Percentiles rank a stretch among this genome's conserved stretches.
Evolutionary conservation across 2,113 vertebrate species (phyloP).

Genomic region (Dicerorhinus sumatrensis): DNA sequence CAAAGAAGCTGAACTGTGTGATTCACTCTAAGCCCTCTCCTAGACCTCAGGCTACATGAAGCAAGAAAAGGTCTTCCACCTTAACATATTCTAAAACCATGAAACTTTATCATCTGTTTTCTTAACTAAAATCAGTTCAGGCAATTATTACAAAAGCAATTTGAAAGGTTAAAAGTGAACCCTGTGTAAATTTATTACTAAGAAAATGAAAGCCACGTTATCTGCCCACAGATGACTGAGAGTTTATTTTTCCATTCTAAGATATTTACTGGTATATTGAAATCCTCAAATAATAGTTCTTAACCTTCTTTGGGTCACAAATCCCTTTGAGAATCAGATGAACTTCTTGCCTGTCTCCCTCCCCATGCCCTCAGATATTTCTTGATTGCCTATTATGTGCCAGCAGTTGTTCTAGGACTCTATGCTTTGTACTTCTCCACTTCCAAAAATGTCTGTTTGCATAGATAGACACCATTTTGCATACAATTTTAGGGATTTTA

Average conservation of each 20-base stretch:
- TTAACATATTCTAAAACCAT: neutral
- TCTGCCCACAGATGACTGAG: slow-evolving; percentile 14
- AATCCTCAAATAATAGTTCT: neutral
- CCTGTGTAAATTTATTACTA: neutral
- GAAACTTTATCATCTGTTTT: neutral
- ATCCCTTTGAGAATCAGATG: neutral
- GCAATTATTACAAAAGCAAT: slow-evolving; percentile 29
- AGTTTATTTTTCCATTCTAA: slow-evolving; percentile 30
- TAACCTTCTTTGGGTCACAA: slow-evolving; percentile 4
- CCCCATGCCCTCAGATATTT: neutral
- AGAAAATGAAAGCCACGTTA: neutral
- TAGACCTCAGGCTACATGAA: neutral
- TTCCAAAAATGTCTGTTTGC: neutral
- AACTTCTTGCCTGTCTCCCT: neutral
- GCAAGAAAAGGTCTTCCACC: neutral
- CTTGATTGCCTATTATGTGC: neutral
- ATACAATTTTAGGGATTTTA: neutral
- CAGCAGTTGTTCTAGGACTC: neutral
- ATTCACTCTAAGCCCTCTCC: neutral
- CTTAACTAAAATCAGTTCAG: slow-evolving; percentile 31
- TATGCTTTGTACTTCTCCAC: neutral
- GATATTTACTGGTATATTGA: slow-evolving; percentile 1
- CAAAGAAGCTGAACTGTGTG: neutral
- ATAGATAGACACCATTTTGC: neutral
- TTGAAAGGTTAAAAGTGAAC: slow-evolving; percentile 40